These are phyloP conservation scores for Colius striatus DNA, from an alignment of 2,113 vertebrate species.

Conservation along the genomic window DNA sequence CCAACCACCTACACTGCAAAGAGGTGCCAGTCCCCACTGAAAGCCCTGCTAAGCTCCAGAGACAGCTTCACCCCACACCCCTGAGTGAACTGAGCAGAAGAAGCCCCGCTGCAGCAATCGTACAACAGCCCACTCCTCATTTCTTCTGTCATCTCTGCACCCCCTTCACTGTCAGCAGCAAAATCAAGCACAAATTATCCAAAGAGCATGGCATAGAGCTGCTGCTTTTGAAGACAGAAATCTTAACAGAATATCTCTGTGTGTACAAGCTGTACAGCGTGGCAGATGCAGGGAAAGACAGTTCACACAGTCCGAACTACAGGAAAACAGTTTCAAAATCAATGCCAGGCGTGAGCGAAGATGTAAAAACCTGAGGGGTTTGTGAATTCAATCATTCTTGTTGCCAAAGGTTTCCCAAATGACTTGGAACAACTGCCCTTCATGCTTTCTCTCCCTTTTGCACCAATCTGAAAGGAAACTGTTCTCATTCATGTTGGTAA, in stretches of 20 bases:
- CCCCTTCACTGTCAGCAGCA: background rate
- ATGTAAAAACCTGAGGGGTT: background rate
- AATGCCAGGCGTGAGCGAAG: background rate
- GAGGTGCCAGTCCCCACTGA: background rate
- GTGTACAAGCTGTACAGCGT: too few relatives aligned
- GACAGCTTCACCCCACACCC: background rate
- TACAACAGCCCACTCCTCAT: background rate
- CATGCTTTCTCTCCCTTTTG: background rate
- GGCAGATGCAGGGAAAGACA: background rate
- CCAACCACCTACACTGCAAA: background rate
- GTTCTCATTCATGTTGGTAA: background rate
- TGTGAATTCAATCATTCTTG: background rate
- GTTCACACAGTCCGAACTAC: background rate
- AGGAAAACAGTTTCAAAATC: background rate
- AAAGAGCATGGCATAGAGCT: background rate
- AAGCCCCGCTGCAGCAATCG: background rate
- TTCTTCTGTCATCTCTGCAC: background rate
- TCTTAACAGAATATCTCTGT: background rate
- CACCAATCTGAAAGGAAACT: background rate
- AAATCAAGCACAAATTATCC: background rate
- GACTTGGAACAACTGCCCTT: background rate
- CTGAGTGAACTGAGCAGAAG: fast-evolving
- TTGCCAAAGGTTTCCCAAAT: background rate
- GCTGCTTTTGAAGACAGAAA: fast-evolving
- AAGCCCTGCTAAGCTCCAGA: background rate